Base-by-base conservation (phyloP, 2,888 invertebrate species). In the Microdon myrmicae region DNA sequence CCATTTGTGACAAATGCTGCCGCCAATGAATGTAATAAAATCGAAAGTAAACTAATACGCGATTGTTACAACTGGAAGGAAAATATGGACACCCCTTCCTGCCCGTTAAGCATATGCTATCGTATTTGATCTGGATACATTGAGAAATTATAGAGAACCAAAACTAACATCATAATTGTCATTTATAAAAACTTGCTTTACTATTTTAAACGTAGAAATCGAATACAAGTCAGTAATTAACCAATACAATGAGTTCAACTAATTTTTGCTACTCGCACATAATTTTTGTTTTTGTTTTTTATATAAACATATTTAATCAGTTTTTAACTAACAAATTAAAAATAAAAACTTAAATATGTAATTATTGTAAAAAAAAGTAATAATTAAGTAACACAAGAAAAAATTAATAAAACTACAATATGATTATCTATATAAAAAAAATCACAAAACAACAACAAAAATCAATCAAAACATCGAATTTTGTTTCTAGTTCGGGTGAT, bases 401-500 rank as follows among this genome's bases (percentile, higher is more conserved):
- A 39, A 51, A 41, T 9, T 20, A 39, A 43, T 23, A 26, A 25
- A n/a, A 41, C n/a, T n/a, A 31, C 29, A 19, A 45, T 16, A 58
- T 59, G 41, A 58, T 59, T 54, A 60, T 48, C 35, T 60, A 56
- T 37, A 47, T 48, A 59, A 66, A 51, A 31, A 29, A 41, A 37
- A 55, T 12, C 19, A 10, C n/a, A 20, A 35, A n/a, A 28, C 29
- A 6, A 28, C n/a, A n/a, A n/a, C n/a, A n/a, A n/a, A n/a, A 41
- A 56, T 35, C 38, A 44, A 54, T 32, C 43, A 60, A 38, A 7
- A 4, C 20, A 25, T 8, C 43, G 49, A 64, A 61, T 68, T 70
- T 69, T 59, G 68, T 68, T 81, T 83, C 79, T 87, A 94, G 94
- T 89, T 85, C 88, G 83, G 93, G 94, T 82, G 92, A 94, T 83